phyloP scores from a whole-genome alignment of 2,888 invertebrate species.

The Tholera decimalis region DNA sequence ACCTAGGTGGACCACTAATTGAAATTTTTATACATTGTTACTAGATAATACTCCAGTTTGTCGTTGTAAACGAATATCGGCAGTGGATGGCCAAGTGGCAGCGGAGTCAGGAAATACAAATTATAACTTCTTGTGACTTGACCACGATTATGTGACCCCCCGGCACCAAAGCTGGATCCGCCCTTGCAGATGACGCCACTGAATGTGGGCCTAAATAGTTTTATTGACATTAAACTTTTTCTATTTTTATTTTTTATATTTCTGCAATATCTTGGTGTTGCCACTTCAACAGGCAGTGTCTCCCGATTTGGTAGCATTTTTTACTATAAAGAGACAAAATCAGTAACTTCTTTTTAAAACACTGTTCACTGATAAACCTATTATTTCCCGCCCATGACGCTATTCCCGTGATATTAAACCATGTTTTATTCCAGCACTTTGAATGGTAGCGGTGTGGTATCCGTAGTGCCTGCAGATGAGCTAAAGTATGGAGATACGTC shows the following conservation, averaged over 20 bases:
- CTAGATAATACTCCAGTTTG: too few species aligned
- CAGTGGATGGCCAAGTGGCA: too few species aligned
- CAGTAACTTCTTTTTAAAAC: constrained; percentile 13
- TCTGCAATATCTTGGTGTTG: constrained; percentile 12
- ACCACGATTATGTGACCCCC: too few species aligned
- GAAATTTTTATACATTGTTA: too few species aligned
- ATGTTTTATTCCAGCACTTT: constrained; percentile 83
- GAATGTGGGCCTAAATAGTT: not conserved
- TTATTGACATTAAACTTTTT: not conserved
- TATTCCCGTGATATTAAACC: constrained; percentile 12
- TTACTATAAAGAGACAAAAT: not conserved
- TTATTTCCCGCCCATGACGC: constrained; percentile 41
- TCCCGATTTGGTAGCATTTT: not conserved
- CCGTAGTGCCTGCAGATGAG: constrained; percentile 76
- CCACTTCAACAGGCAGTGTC: constrained; percentile 16
- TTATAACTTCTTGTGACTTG: too few species aligned
- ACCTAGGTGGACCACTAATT: too few species aligned
- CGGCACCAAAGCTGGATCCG: too few species aligned
- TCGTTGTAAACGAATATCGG: too few species aligned
- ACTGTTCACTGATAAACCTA: constrained; percentile 35
- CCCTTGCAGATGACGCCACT: constrained; percentile 4
- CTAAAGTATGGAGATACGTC: constrained; percentile 85
- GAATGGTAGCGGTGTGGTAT: constrained; percentile 81
- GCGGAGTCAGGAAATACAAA: too few species aligned
- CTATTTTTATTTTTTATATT: too few species aligned